A percentile compares a stretch with the other conserved stretches of the same genome.
Evolutionary conservation across 2,113 vertebrate genomes (phyloP).

Genomic region (Caranx ignobilis): DNA sequence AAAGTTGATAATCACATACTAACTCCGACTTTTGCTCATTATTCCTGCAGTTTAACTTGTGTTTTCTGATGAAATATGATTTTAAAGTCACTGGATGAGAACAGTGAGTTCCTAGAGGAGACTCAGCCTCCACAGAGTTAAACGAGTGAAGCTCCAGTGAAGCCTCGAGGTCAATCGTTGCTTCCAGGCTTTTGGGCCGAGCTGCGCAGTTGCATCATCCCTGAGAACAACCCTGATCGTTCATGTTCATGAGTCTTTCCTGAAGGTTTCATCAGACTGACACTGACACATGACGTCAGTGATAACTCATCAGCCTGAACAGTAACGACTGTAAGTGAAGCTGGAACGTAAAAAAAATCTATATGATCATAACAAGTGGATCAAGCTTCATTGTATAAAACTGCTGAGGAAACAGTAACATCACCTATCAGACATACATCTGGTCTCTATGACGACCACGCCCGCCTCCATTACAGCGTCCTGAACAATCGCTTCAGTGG

Average conservation of each 20-base stretch:
- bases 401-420: neutral
- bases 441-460: conserved; percentile 22
- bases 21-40: no score
- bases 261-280: conserved; percentile 48
- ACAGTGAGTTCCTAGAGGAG: no score
- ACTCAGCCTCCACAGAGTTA: no score
- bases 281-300: conserved; percentile 16
- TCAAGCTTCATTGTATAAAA: neutral
- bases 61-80: no score
- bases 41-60: no score
- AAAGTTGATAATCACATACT: no score
- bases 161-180: no score
- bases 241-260: conserved; percentile 17
- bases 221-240: conserved; percentile 13
- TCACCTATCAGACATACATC: neutral
- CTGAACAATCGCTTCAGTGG: neutral
- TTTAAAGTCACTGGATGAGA: no score
- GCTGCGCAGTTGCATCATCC: conserved; percentile 33
- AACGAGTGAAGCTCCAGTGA: no score
- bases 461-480: conserved; percentile 21
- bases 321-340: neutral
- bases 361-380: no score
- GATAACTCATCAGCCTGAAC: neutral
- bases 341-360: no score
- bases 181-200: neutral